These are phyloP conservation scores for Stegana nigrithorax DNA, from an alignment of 2,888 invertebrate species.

Conservation along the genomic window DNA sequence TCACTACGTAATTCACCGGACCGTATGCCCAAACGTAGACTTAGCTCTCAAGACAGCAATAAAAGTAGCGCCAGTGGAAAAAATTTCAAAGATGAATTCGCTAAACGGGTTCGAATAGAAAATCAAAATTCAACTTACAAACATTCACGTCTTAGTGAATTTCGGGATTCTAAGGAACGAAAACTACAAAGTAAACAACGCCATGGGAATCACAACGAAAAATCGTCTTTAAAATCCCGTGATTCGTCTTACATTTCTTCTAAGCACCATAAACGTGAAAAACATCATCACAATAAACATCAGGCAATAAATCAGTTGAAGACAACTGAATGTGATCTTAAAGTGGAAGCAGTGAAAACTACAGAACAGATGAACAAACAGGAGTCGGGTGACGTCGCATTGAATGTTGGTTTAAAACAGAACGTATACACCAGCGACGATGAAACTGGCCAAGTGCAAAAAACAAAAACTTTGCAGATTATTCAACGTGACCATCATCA, in stretches of 20 bases:
- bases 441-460: slow-evolving; percentile 33
- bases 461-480: slow-evolving; percentile 32
- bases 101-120: slow-evolving; percentile 64
- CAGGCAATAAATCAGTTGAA: slow-evolving; percentile 23
- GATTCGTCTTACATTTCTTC: slow-evolving; percentile 29
- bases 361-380: slow-evolving; percentile 14
- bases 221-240: slow-evolving; percentile 35
- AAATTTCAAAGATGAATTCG: slow-evolving; percentile 57
- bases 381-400: slow-evolving; percentile 13
- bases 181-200: slow-evolving; percentile 66
- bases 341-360: slow-evolving; percentile 21
- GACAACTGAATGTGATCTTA: not conserved
- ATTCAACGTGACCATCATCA: slow-evolving; percentile 52
- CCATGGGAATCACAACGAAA: slow-evolving; percentile 53
- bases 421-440: slow-evolving; percentile 50
- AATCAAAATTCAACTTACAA: slow-evolving; percentile 40
- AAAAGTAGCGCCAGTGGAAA: slow-evolving; percentile 36
- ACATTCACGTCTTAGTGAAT: slow-evolving; percentile 42
- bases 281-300: slow-evolving; percentile 47
- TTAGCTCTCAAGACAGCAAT: slow-evolving; percentile 81
- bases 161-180: slow-evolving; percentile 53
- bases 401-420: not conserved
- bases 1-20: slow-evolving; percentile 63
- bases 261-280: slow-evolving; percentile 53
- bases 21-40: slow-evolving; percentile 74